These are phyloP conservation scores for Trachelipus rathkii DNA, from an alignment of 1,140 invertebrate genomes.

Conservation along the genomic window DNA sequence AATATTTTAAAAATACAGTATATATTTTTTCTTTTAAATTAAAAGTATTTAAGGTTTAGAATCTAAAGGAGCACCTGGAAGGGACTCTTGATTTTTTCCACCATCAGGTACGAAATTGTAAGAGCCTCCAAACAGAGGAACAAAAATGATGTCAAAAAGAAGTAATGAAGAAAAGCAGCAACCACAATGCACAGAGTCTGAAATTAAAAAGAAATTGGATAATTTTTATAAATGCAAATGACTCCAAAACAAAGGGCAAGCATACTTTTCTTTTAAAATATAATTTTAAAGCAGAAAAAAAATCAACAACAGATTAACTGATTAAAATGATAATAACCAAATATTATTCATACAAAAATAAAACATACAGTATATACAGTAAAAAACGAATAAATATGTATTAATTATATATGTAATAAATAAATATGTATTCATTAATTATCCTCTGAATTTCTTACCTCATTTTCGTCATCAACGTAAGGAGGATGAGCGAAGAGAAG, in stretches of 20 bases:
- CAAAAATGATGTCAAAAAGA: conserved; percentile 39
- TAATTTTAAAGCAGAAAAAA: too few relatives aligned
- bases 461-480: conserved; percentile 12
- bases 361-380: too few relatives aligned
- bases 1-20: too few relatives aligned
- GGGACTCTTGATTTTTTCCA: conserved; percentile 35
- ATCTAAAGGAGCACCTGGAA: conserved; percentile 33
- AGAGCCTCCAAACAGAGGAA: conserved; percentile 41
- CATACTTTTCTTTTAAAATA: too few relatives aligned
- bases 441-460: conserved; percentile 23
- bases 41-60: not conserved
- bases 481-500: conserved; percentile 32
- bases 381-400: too few relatives aligned
- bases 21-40: too few relatives aligned
- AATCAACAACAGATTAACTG: too few relatives aligned
- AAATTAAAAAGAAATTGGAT: not conserved
- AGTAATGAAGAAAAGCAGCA: conserved; percentile 35
- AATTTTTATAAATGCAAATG: too few relatives aligned
- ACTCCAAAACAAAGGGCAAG: too few relatives aligned
- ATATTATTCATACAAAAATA: too few relatives aligned
- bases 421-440: not conserved
- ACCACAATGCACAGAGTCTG: conserved; percentile 36
- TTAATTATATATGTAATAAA: too few relatives aligned
- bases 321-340: too few relatives aligned
- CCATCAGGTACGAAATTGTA: conserved; percentile 39